Base-by-base conservation (phyloP, 2,888 invertebrate species). In the Pristionchus arcanus region DNA sequence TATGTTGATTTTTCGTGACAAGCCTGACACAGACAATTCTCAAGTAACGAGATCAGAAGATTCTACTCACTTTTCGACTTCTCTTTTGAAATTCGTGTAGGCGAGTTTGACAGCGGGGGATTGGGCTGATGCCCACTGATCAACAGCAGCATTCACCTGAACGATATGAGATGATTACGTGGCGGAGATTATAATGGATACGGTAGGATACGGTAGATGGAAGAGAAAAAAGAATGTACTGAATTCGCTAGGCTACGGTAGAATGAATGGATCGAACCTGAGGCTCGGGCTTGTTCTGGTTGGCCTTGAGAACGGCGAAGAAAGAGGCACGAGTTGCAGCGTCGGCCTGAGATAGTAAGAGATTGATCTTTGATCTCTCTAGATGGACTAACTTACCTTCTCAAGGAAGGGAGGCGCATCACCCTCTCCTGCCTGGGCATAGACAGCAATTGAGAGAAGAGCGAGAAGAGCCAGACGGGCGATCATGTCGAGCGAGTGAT, bases 361-460 rank as follows among this genome's bases (percentile, higher is more conserved):
- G 63, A 74, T 21, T 63, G 71, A 55, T 74, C 74, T 74, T 74
- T 74, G 74, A 74, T 74, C 74, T 37, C 37, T 66, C 11, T 7
- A 21, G 74, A 5, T 42, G 74, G 87, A 74, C 16, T 19, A 34
- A 55, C 90, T 74, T 4, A 90, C 90, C 25, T 92, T 92, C 68
- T 91, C 90, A 55, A 94, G 92, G 91, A 94, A 94, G 74, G 94
- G 94, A 84, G 93, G 93, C 37, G 90, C 87, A 74, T 87, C 87
- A 25, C 91, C 91, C 85, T 90, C 89, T 87, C 90, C 90, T 74
- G 89, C 91, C 86, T 93, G 92, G 90, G 92, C 91, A 87, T 90
- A 90, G 90, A 91, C 91, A 49, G 91, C 88, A 71, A 92, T 91
- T 66, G 92, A 91, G 90, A 92, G 90, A 86, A 91, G 91, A 87